Percentiles rank a stretch among this genome's conserved stretches.
Evolutionary conservation across 1,140 invertebrate species (phyloP).

Genomic region (Brachionus calyciflorus): DNA sequence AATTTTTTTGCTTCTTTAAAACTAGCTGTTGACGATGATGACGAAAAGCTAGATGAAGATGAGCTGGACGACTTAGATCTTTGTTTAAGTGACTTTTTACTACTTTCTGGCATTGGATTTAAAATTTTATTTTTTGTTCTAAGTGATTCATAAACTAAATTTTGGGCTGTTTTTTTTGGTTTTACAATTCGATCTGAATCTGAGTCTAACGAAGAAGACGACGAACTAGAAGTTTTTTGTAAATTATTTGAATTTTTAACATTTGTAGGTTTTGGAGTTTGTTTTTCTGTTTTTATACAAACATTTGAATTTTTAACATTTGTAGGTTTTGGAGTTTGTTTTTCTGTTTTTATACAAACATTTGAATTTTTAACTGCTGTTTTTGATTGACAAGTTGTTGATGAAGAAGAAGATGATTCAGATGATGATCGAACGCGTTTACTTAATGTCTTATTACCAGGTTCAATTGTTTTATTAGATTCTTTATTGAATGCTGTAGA

Average conservation of each 20-base stretch:
- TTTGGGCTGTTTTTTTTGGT: not conserved
- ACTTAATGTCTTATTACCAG: too few species aligned
- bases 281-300: not conserved
- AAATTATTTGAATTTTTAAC: not conserved
- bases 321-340: not conserved
- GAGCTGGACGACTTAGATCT: not conserved
- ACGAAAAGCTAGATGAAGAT: not conserved
- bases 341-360: not conserved
- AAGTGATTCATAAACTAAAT: not conserved
- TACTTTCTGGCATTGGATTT: not conserved
- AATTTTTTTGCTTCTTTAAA: constrained; percentile 5
- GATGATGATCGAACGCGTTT: too few species aligned
- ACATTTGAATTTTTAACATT: not conserved
- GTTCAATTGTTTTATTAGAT: too few species aligned
- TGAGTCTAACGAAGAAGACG: constrained; percentile 5
- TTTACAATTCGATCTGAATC: not conserved
- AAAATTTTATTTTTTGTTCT: constrained; percentile 18
- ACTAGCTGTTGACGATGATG: constrained; percentile 11
- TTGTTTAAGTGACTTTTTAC: not conserved
- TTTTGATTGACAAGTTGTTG: too few species aligned
- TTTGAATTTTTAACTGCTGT: not conserved
- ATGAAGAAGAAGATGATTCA: too few species aligned
- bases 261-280: not conserved
- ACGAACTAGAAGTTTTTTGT: not conserved
- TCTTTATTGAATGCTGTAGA: too few species aligned